phyloP scores from a whole-genome alignment of 2,888 invertebrate species.

The Ptilodon capucinus region DNA sequence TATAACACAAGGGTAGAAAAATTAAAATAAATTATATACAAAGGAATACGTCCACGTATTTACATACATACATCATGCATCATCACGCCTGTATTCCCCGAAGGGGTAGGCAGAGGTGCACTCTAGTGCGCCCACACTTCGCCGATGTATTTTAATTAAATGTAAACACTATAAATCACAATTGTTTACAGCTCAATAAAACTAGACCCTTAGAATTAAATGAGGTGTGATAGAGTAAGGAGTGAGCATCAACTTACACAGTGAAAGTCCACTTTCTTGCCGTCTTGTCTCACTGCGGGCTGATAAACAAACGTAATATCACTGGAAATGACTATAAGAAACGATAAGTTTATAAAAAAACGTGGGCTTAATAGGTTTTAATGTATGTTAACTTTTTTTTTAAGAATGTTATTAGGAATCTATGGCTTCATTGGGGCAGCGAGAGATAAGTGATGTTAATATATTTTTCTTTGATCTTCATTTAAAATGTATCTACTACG shows the following conservation, averaged over 20 bases:
- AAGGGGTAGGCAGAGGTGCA: no score
- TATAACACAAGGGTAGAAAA: no score
- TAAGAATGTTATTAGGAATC: background rate
- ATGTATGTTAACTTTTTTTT: slow-evolving; percentile 3
- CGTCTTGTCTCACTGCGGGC: slow-evolving; percentile 55
- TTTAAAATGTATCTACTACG: no score
- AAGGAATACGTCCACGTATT: no score
- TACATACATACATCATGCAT: no score
- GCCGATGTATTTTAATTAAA: background rate
- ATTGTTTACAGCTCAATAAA: slow-evolving; percentile 48
- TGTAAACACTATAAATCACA: slow-evolving; percentile 30
- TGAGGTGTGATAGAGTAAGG: slow-evolving; percentile 75
- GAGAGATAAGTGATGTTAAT: background rate
- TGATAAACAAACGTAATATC: slow-evolving; percentile 41
- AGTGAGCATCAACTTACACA: slow-evolving; percentile 70
- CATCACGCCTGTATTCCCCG: no score
- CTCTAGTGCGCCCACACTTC: no score
- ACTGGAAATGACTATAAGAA: slow-evolving; percentile 49
- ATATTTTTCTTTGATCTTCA: background rate
- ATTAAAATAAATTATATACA: no score
- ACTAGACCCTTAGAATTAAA: slow-evolving; percentile 59
- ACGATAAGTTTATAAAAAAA: slow-evolving; percentile 6
- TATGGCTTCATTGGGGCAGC: background rate
- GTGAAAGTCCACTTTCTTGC: slow-evolving; percentile 80
- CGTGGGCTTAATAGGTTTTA: background rate